Percentiles rank a stretch among this genome's conserved stretches.
phyloP scores from a whole-genome alignment of 2,888 invertebrate species.

The Melangyna quadrimaculata region DNA sequence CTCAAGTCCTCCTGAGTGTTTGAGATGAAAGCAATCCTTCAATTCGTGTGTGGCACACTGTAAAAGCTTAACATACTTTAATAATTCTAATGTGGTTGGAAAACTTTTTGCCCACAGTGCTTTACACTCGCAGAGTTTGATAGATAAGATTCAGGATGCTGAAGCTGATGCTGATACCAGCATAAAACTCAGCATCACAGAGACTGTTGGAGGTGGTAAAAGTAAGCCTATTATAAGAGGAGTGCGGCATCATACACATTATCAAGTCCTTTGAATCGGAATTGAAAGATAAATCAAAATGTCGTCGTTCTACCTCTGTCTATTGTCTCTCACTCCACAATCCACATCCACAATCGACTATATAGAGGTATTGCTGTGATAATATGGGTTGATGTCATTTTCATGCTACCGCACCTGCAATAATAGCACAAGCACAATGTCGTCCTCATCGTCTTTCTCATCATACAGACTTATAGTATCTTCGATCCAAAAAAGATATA shows the following conservation, averaged over 20 bases:
- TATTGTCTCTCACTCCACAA: not conserved
- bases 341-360: not conserved
- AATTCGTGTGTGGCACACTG: no score
- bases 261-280: slow-evolving; percentile 67
- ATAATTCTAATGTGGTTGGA: no score
- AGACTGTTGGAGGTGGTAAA: slow-evolving; percentile 62
- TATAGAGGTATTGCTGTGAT: slow-evolving; percentile 21
- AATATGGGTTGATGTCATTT: slow-evolving; percentile 58
- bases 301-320: slow-evolving; percentile 38
- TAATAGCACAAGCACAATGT: slow-evolving; percentile 61
- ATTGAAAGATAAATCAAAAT: slow-evolving; percentile 71
- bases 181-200: slow-evolving; percentile 57
- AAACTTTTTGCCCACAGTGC: slow-evolving; percentile 18
- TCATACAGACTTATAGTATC: slow-evolving; percentile 18
- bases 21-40: no score
- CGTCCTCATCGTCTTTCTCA: slow-evolving; percentile 17
- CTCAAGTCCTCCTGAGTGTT: no score
- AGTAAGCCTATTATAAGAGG: slow-evolving; percentile 65
- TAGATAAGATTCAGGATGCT: slow-evolving; percentile 41
- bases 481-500: slow-evolving; percentile 29
- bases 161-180: slow-evolving; percentile 67
- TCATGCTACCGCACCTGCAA: slow-evolving; percentile 71
- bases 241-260: slow-evolving; percentile 40
- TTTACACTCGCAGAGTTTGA: not conserved
- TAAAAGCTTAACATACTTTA: no score